phyloP scores from a whole-genome alignment of 2,113 vertebrate genomes.

The rabbit (Oryctolagus cuniculus) region DNA sequence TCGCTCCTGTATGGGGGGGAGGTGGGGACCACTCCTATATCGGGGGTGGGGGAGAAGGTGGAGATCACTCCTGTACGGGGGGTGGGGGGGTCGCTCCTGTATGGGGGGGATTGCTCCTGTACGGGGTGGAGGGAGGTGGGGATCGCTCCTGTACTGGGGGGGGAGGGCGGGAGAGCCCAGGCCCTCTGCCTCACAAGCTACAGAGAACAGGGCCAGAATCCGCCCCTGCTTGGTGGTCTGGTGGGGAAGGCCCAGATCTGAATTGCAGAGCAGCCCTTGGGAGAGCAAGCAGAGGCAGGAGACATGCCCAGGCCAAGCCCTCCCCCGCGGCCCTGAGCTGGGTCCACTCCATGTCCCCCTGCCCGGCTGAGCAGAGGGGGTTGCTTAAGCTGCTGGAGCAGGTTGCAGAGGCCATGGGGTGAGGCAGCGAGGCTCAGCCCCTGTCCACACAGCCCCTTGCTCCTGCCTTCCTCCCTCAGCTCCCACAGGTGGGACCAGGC shows the following conservation, averaged over 20 bases:
- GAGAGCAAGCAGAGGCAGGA: neutral
- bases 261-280: neutral
- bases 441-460: neutral
- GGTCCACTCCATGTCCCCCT: neutral
- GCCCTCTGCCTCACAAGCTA: neutral
- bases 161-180: no score
- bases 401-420: fast-evolving
- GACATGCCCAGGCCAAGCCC: neutral
- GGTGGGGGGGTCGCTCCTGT: neutral
- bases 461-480: neutral
- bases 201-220: fast-evolving
- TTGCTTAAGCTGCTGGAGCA: neutral
- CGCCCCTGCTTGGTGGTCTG: neutral
- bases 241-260: neutral
- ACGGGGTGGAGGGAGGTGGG: neutral
- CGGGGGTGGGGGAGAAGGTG: neutral
- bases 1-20: no score
- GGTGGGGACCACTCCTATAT: neutral
- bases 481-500: neutral
- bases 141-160: no score
- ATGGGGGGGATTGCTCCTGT: neutral
- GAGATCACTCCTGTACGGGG: neutral
- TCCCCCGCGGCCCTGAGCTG: neutral
- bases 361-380: neutral
- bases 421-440: neutral